Evolutionary conservation across 1,140 invertebrate species (phyloP), one percentile per base, ranked within the genome.

Genomic region (Papilio dardanus): DNA sequence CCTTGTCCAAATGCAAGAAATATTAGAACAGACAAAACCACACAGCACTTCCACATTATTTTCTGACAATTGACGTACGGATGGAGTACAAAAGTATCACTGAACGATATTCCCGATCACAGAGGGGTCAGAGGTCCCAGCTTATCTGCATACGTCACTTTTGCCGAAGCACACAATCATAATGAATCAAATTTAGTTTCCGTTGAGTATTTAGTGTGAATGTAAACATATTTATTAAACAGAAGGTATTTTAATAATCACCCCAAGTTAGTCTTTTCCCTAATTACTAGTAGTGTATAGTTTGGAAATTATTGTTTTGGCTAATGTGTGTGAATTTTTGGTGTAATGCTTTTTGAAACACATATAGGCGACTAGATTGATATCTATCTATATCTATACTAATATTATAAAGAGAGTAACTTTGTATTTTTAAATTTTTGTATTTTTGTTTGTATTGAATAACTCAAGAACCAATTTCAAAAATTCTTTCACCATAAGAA

Each of bases 1-100:
- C 76, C 76, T 77, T 77, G 67, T 33, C 54, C 67, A 24, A 28
- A 71, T 58, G 37, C 76, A 35, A 68, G 8, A 42, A 75, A 28
- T 30, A 75, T 21, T 40, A 69, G n/a, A 33, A 46, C 58, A 35
- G 37, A 46, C 24, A 77, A 37, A 19, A 75, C 19, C n/a, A 75
- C 7, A 75, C 62, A 75, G 24, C 71, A 69, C 35, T 66, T 71
- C 73, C 74, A 75, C 76, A 77, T 77, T 30, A 58, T 28, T 7
- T 35, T 67, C 50, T 10, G 21, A 12, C n/a, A 58, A 37, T 46
- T 33, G 66, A 68, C 31, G 33, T 31, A 31, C 6, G 8, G 28
- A 19, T 14, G 10, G 67, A 42, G 67, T n/a, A 35, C 7, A 69
- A 21, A 19, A 66, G 12, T 37, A 40, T 14, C 5, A 76, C 54